Evolutionary conservation across 2,888 invertebrate species (phyloP).

Genomic region (Noctuana brunneofusca): DNA sequence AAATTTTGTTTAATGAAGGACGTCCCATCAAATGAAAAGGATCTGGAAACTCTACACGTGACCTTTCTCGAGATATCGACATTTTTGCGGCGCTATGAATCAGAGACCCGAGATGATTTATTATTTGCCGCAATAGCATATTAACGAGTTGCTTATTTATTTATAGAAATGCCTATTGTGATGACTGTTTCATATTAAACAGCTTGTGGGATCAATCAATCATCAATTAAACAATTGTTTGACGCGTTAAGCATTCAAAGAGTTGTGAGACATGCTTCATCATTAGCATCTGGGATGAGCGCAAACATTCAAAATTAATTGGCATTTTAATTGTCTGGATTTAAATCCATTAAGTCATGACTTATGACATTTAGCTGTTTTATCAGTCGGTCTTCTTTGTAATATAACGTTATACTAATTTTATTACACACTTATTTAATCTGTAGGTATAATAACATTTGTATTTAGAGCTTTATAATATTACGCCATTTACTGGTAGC

Average conservation of each 20-base stretch:
- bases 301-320: constrained; percentile 16
- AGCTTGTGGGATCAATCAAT: constrained; percentile 27
- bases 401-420: neutral
- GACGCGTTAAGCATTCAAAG: constrained; percentile 16
- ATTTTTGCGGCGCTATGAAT: constrained; percentile 29
- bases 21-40: neutral
- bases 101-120: constrained; percentile 27
- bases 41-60: constrained; percentile 13
- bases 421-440: constrained; percentile 3
- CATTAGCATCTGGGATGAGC: constrained; percentile 18
- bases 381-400: constrained; percentile 16
- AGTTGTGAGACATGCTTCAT: constrained; percentile 6
- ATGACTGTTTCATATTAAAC: constrained; percentile 32
- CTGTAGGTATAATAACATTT: neutral
- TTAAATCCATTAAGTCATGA: constrained; percentile 12
- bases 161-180: constrained; percentile 29
- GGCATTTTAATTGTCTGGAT: constrained; percentile 10
- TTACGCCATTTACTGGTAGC: neutral
- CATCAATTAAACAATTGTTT: constrained; percentile 30
- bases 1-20: neutral
- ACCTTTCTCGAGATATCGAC: constrained; percentile 25
- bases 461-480: neutral
- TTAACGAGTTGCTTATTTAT: constrained; percentile 25
- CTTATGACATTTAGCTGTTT: constrained; percentile 14
- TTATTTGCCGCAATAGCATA: constrained; percentile 23